Conservation (phyloP, 92 coral and sea anemone species). For the Palythoa grandis region DNA sequence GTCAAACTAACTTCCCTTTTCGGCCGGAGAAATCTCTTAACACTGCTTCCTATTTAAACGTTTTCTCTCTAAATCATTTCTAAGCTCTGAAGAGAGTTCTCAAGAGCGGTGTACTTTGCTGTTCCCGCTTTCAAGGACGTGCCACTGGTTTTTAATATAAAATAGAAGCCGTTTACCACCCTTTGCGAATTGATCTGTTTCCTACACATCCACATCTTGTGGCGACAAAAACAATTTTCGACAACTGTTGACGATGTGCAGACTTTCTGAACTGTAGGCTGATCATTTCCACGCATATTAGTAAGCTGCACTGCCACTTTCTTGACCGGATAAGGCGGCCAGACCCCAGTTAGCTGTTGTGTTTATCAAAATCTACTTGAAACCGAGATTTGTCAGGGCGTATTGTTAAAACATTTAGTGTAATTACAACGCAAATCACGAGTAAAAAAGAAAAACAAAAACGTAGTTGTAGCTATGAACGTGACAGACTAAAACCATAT, state of each 20-base stretch:
- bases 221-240: not conserved
- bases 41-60: not conserved
- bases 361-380: slow-evolving; percentile 19
- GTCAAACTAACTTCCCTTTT: not conserved
- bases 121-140: slow-evolving; percentile 17
- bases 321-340: slow-evolving; percentile 13
- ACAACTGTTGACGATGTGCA: slow-evolving; percentile 20
- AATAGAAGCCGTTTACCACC: slow-evolving; percentile 36
- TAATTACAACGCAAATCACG: slow-evolving; percentile 14
- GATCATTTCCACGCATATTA: slow-evolving; percentile 18
- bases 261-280: slow-evolving; percentile 28
- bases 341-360: not conserved
- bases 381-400: slow-evolving; percentile 15
- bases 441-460: not conserved
- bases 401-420: not conserved
- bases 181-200: slow-evolving; percentile 33
- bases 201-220: not conserved
- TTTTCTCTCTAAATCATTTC: not conserved
- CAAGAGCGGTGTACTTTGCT: slow-evolving; percentile 6
- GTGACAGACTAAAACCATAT: slow-evolving; percentile 5
- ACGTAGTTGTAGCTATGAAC: not conserved
- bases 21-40: not conserved
- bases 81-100: not conserved
- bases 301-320: not conserved
- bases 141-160: slow-evolving; percentile 9